Conservation (phyloP, 2,113 vertebrate genomes). For the Cynocephalus volans region DNA sequence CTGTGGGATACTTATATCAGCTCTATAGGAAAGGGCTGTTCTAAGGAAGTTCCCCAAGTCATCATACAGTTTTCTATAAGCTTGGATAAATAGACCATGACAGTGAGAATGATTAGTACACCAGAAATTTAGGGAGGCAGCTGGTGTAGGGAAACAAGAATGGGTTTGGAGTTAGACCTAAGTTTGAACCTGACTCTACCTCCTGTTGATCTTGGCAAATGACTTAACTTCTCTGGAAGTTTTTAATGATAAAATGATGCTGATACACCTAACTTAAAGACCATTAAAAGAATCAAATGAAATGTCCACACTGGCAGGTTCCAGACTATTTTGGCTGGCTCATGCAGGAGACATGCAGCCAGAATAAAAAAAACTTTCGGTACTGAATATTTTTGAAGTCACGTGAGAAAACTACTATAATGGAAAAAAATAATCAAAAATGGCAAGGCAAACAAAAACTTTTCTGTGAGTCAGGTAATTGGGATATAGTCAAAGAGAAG, state of each 20-base stretch:
- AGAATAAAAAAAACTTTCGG: slow-evolving; percentile 42
- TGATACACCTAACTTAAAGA: background rate
- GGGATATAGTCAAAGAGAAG: background rate
- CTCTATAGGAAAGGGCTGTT: background rate
- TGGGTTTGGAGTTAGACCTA: background rate
- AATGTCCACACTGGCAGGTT: slow-evolving; percentile 23
- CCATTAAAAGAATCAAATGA: slow-evolving; percentile 34
- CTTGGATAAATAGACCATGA: background rate
- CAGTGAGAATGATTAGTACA: background rate
- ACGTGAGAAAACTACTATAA: background rate
- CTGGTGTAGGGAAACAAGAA: background rate
- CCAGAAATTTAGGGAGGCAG: background rate
- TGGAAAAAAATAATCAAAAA: slow-evolving; percentile 62
- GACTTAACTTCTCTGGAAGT: slow-evolving; percentile 7
- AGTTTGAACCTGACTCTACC: background rate
- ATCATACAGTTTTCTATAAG: background rate
- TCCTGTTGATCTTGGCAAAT: background rate
- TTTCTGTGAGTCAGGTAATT: slow-evolving; percentile 42
- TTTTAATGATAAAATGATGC: slow-evolving; percentile 61
- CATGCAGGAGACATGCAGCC: background rate
- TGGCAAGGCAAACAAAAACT: background rate
- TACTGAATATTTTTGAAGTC: slow-evolving; percentile 49
- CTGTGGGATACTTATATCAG: background rate
- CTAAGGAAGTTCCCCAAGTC: background rate
- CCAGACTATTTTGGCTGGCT: background rate